These are phyloP conservation scores for Bombyx huttoni DNA, from an alignment of 2,888 invertebrate genomes.

Conservation along the genomic window DNA sequence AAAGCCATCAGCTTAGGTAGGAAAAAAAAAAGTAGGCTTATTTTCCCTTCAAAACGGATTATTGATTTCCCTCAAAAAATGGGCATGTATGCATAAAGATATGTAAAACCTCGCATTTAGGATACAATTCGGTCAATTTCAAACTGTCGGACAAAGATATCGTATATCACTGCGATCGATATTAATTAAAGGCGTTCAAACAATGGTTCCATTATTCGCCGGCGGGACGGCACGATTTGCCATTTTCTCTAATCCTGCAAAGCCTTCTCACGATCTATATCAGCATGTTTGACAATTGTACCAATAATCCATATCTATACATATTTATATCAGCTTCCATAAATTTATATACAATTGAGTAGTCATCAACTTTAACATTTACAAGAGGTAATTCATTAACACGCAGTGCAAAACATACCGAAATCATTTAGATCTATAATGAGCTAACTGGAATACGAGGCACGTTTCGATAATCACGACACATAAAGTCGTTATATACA, in stretches of 20 bases:
- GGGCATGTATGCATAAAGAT: not conserved
- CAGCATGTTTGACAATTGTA: not conserved
- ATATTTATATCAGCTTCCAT: not conserved
- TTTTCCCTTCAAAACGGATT: no score
- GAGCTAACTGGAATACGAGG: conserved; percentile 8
- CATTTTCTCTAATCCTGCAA: conserved; percentile 20
- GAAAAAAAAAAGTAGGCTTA: no score
- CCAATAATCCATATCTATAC: not conserved
- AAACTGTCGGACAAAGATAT: conserved; percentile 30
- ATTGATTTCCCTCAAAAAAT: no score
- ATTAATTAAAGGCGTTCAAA: conserved; percentile 54
- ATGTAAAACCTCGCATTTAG: not conserved
- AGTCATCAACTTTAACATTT: not conserved
- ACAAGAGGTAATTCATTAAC: not conserved
- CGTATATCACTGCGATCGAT: conserved; percentile 37
- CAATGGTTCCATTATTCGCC: conserved; percentile 41
- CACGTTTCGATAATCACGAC: conserved; percentile 16
- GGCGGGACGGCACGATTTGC: conserved; percentile 23
- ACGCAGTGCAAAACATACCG: not conserved
- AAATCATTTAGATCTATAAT: not conserved
- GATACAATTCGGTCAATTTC: conserved; percentile 16
- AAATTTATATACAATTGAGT: not conserved
- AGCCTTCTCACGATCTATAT: conserved; percentile 7
- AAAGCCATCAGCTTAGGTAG: no score
- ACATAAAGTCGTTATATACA: conserved; percentile 24